Conservation (phyloP, 2,113 vertebrate species). For the Erpornis zantholeuca region DNA sequence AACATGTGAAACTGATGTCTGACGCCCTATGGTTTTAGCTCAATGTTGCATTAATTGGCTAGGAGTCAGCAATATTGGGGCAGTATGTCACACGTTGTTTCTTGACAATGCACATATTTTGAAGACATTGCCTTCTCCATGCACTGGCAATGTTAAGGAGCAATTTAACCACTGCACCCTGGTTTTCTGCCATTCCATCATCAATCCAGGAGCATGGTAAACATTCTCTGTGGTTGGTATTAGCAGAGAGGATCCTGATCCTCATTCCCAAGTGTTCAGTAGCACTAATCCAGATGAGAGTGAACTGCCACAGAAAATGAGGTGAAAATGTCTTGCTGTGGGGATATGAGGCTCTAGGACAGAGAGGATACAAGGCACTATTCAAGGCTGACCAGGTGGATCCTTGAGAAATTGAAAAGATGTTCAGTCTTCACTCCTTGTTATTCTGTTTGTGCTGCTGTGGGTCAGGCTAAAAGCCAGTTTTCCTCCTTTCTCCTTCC, state of each 20-base stretch:
- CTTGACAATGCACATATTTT: background rate
- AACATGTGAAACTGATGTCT: background rate
- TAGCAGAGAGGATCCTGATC: background rate
- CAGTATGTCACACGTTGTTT: background rate
- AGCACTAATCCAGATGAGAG: background rate
- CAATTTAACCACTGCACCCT: background rate
- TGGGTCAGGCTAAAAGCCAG: background rate
- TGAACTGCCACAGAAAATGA: background rate
- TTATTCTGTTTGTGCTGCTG: background rate
- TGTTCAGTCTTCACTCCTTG: background rate
- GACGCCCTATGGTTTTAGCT: background rate
- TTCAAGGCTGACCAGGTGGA: background rate
- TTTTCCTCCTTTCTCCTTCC: background rate
- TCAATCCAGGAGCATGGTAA: background rate
- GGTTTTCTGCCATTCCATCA: background rate
- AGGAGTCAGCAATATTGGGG: background rate
- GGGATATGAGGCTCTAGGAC: background rate
- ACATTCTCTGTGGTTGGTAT: background rate
- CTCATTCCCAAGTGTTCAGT: background rate
- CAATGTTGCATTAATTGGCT: background rate
- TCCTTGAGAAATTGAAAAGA: background rate
- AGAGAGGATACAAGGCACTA: background rate
- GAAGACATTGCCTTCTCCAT: background rate
- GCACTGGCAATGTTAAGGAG: rapidly evolving
- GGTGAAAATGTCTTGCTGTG: background rate